These are phyloP conservation scores for Lepidocyrtinus sp. DNA, from an alignment of 2,888 invertebrate genomes.

Conservation along the genomic window DNA sequence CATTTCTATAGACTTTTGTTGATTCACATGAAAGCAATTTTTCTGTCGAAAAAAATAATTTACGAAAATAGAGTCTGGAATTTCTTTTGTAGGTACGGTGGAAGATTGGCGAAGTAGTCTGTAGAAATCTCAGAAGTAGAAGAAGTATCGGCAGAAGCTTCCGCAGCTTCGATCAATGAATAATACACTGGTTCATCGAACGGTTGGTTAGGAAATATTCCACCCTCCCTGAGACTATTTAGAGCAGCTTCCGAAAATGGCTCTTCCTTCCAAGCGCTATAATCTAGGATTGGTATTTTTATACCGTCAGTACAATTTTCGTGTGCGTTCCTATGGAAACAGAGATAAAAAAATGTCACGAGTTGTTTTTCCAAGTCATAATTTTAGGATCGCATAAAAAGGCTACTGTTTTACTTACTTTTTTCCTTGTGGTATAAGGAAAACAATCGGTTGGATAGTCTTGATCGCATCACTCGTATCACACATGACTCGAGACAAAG, in stretches of 20 bases:
- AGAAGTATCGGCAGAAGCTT: slow-evolving; percentile 2
- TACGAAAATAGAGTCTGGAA: slow-evolving; percentile 55
- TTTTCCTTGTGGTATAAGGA: slow-evolving; percentile 77
- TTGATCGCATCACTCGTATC: slow-evolving; percentile 79
- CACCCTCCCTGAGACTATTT: slow-evolving; percentile 46
- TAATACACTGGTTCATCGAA: slow-evolving; percentile 56
- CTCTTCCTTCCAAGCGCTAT: slow-evolving; percentile 62
- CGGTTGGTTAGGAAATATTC: slow-evolving; percentile 26
- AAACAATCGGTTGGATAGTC: slow-evolving; percentile 81
- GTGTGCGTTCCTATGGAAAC: slow-evolving; percentile 63
- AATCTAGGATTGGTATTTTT: slow-evolving; percentile 61
- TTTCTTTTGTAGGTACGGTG: slow-evolving; percentile 53
- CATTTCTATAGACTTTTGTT: no score
- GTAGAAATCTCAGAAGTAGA: slow-evolving; percentile 35
- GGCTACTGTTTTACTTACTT: slow-evolving; percentile 65
- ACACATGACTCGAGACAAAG: slow-evolving; percentile 82
- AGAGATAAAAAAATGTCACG: no score
- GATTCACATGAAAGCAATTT: no score
- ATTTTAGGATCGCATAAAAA: neutral
- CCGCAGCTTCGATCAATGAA: slow-evolving; percentile 43
- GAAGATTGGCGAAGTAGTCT: slow-evolving; percentile 52
- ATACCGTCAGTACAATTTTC: slow-evolving; percentile 56
- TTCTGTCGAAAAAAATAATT: slow-evolving; percentile 9
- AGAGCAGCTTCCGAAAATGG: slow-evolving; percentile 54
- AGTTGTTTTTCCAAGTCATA: neutral